These are phyloP conservation scores for Anoura caudifer DNA, from an alignment of 2,113 vertebrate species.

Conservation along the genomic window DNA sequence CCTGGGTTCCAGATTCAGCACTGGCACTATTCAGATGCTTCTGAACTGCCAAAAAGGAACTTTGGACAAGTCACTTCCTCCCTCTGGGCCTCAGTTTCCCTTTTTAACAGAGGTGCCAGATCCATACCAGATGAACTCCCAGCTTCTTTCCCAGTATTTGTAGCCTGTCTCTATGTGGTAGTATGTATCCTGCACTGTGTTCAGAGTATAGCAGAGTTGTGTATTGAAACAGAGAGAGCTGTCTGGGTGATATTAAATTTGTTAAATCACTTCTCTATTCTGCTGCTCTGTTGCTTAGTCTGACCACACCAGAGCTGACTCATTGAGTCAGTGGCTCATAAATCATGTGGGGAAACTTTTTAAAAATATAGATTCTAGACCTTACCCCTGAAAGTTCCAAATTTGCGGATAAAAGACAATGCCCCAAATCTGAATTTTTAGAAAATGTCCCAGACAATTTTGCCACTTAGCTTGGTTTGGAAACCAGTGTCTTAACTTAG, in stretches of 20 bases:
- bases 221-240: not conserved
- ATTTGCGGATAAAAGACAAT: not conserved
- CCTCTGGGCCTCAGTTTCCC: not conserved
- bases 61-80: not conserved
- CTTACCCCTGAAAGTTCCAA: not conserved
- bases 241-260: not conserved
- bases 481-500: not conserved
- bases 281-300: not conserved
- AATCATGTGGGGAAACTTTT: not conserved
- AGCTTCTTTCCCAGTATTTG: not conserved
- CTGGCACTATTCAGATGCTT: not conserved
- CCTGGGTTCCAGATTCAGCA: not conserved
- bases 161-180: not conserved
- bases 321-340: not conserved
- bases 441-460: not conserved
- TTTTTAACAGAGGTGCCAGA: not conserved
- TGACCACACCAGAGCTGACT: not conserved
- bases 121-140: not conserved
- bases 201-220: not conserved
- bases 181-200: not conserved
- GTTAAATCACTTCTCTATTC: not conserved
- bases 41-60: not conserved
- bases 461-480: not conserved
- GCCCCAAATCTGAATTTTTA: not conserved
- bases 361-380: not conserved